Evolutionary conservation across 2,113 vertebrate genomes (phyloP).

Genomic region (Chelonoidis abingdonii): DNA sequence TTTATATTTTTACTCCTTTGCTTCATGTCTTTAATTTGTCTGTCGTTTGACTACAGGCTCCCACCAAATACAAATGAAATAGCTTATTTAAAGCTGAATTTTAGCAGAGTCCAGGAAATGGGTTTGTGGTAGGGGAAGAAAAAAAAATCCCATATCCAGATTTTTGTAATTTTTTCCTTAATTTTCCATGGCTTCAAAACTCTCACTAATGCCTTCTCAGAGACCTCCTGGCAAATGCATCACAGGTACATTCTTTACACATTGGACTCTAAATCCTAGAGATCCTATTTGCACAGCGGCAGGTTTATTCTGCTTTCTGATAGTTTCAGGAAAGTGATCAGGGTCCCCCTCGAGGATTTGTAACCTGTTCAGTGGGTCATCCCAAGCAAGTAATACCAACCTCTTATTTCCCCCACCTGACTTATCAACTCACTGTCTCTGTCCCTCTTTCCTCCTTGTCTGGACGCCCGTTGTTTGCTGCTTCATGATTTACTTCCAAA

Average conservation of each 20-base stretch:
- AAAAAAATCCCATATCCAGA: background rate
- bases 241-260: background rate
- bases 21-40: background rate
- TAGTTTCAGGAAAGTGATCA: background rate
- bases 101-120: background rate
- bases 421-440: background rate
- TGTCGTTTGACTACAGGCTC: background rate
- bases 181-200: background rate
- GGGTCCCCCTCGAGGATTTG: background rate
- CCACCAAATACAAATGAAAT: background rate
- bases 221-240: background rate
- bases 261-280: background rate
- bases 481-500: background rate
- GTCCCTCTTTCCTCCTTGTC: background rate
- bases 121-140: background rate
- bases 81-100: background rate
- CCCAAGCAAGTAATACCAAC: background rate
- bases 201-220: background rate
- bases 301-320: background rate
- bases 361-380: background rate
- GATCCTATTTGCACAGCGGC: fast-evolving
- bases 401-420: background rate
- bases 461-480: background rate
- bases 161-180: background rate
- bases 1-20: background rate